Percentiles rank a stretch among this genome's conserved stretches.
Evolutionary conservation across 1,140 invertebrate genomes (phyloP).

Genomic region (Aphelinus certus): DNA sequence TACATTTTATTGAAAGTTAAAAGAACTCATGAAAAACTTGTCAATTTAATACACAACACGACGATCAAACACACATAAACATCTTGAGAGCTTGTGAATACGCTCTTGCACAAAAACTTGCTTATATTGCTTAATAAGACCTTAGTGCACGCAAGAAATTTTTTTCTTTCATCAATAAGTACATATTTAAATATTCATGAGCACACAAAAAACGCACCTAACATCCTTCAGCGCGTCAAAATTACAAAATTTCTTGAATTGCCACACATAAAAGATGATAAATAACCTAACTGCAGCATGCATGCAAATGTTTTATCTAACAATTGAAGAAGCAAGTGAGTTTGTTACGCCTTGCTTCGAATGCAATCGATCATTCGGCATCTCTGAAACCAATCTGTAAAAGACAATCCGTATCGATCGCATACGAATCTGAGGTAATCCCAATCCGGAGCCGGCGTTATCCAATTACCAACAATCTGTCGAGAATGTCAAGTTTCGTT

Average conservation of each 20-base stretch:
- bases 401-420: too few species aligned
- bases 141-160: slow-evolving; percentile 13
- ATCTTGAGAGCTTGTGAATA: not conserved
- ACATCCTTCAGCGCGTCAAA: not conserved
- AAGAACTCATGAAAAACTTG: slow-evolving; percentile 34
- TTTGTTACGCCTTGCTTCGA: too few species aligned
- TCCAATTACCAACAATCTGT: too few species aligned
- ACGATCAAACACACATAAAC: not conserved
- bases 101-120: slow-evolving; percentile 26
- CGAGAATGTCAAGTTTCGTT: too few species aligned
- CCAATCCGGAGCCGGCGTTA: too few species aligned
- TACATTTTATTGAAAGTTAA: slow-evolving; percentile 29
- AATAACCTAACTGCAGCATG: not conserved
- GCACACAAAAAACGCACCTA: not conserved
- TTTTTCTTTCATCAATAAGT: not conserved
- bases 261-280: not conserved
- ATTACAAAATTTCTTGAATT: not conserved
- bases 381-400: too few species aligned
- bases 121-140: slow-evolving; percentile 22
- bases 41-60: slow-evolving; percentile 9
- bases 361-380: too few species aligned
- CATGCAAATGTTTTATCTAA: too few species aligned
- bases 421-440: too few species aligned
- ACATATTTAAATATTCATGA: slow-evolving; percentile 21
- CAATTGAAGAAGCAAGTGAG: too few species aligned